phyloP scores from a whole-genome alignment of 2,113 vertebrate species.

The Bos indicus region DNA sequence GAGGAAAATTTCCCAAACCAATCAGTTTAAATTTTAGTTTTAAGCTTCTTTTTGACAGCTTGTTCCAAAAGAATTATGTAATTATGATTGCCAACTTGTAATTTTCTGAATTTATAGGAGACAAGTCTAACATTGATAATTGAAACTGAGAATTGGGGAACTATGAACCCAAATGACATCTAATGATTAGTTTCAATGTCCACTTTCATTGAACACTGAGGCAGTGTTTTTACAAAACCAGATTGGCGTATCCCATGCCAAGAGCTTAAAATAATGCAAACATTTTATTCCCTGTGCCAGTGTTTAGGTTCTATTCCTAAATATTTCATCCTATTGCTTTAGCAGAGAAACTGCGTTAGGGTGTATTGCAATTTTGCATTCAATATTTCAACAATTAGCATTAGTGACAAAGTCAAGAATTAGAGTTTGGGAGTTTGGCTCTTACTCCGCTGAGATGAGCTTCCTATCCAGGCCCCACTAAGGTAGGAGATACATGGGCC shows the following conservation, averaged over 20 bases:
- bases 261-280: not conserved
- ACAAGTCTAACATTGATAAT: not conserved
- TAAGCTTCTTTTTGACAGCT: not conserved
- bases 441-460: not conserved
- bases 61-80: constrained; percentile 40
- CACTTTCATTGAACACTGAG: not conserved
- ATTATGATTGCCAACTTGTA: constrained; percentile 13
- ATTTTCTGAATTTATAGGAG: not conserved
- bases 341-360: not conserved
- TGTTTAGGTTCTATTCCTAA: not conserved
- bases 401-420: not conserved
- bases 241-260: not conserved
- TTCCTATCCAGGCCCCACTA: not conserved
- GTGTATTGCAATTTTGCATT: not conserved
- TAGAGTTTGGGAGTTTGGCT: not conserved
- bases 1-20: constrained; percentile 46
- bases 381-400: not conserved
- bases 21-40: constrained; percentile 39
- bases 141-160: constrained; percentile 1
- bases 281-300: not conserved
- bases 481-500: not conserved
- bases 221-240: not conserved
- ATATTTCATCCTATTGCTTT: not conserved
- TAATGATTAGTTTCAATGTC: not conserved
- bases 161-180: not conserved